Evolutionary conservation across 2,113 vertebrate species (phyloP).

Genomic region (Ciconia boyciana): DNA sequence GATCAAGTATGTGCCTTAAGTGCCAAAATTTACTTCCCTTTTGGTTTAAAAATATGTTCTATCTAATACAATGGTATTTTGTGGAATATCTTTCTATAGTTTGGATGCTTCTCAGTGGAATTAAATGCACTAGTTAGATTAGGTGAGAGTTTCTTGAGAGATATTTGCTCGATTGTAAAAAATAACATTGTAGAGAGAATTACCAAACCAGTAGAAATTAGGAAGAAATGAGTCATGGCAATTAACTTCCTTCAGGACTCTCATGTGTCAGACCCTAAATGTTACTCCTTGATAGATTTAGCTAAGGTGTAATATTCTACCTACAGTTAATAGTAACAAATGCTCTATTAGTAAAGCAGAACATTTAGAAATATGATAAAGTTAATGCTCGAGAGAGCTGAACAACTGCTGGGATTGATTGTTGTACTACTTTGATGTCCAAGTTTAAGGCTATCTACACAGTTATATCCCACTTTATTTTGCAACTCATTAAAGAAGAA

Average conservation of each 20-base stretch:
- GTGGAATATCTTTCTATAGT: neutral
- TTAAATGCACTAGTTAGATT: neutral
- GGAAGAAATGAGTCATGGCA: conserved; percentile 27
- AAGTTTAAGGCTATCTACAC: neutral
- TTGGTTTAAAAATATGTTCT: neutral
- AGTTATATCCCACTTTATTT: conserved; percentile 31
- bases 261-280: conserved; percentile 37
- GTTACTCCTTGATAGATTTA: conserved; percentile 43
- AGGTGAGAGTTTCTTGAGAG: neutral
- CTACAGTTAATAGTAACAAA: conserved; percentile 43
- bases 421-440: conserved; percentile 18
- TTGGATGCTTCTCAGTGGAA: neutral
- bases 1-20: neutral
- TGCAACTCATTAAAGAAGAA: conserved; percentile 51
- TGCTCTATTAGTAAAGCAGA: conserved; percentile 54
- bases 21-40: neutral
- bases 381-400: conserved; percentile 17
- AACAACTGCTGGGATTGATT: neutral
- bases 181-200: neutral
- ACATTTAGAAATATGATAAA: conserved; percentile 53
- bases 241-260: conserved; percentile 29
- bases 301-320: conserved; percentile 2
- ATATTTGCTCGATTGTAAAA: neutral
- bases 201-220: conserved; percentile 36
- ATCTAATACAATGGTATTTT: neutral